Percentiles rank a stretch among this genome's conserved stretches.
These are phyloP conservation scores for Hyla sarda DNA, from an alignment of 2,113 vertebrate genomes.

Conservation along the genomic window DNA sequence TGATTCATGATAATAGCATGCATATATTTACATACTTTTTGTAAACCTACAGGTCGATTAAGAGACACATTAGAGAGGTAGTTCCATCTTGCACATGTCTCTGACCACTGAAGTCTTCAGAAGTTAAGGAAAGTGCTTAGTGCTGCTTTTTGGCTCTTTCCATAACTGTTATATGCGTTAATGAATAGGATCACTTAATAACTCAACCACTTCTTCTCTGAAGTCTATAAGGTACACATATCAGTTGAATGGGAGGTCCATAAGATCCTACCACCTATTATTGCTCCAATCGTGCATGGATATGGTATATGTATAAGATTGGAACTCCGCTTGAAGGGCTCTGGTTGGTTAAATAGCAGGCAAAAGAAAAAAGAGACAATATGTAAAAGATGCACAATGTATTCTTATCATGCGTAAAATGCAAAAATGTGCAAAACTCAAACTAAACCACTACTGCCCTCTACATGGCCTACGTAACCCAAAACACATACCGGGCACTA, in stretches of 20 bases:
- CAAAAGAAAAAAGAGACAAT: background rate
- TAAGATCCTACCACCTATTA: background rate
- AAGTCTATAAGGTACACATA: background rate
- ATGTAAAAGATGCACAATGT: background rate
- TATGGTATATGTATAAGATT: background rate
- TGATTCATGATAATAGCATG: too few relatives aligned
- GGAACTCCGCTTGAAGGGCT: background rate
- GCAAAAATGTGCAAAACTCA: background rate
- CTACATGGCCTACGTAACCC: background rate
- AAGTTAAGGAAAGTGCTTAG: background rate
- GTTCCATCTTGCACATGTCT: background rate
- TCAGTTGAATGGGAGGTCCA: background rate
- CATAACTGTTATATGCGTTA: background rate
- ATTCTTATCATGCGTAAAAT: background rate
- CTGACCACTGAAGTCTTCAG: too few relatives aligned
- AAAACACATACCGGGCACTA: conserved; percentile 13
- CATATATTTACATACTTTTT: too few relatives aligned
- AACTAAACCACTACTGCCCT: background rate
- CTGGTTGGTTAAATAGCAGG: background rate
- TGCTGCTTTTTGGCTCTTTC: background rate
- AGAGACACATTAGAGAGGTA: background rate
- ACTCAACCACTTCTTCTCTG: background rate
- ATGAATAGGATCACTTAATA: background rate
- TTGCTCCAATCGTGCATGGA: background rate
- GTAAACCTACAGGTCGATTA: too few relatives aligned